Evolutionary conservation across 2,888 invertebrate genomes (phyloP).

Genomic region (Sepioteuthis lessoniana): DNA sequence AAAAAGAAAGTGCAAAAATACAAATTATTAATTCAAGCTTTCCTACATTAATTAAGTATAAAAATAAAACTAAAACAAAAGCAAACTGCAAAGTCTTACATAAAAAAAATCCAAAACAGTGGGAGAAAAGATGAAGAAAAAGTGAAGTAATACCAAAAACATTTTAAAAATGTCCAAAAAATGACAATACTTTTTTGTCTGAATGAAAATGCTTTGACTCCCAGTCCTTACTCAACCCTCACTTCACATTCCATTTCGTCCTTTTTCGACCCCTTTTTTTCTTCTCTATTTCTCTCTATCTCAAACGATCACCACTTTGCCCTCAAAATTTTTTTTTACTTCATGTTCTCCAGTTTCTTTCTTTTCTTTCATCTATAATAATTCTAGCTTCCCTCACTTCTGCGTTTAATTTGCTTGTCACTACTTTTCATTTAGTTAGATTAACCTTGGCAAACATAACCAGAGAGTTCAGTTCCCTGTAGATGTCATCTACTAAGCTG

Average conservation of each 20-base stretch:
- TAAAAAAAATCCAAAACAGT: not conserved
- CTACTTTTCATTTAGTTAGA: too few species aligned
- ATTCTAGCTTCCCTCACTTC: too few species aligned
- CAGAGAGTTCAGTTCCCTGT: too few species aligned
- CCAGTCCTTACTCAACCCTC: not conserved
- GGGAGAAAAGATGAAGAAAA: not conserved
- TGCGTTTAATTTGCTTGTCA: too few species aligned
- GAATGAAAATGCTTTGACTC: not conserved
- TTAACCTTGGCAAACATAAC: too few species aligned
- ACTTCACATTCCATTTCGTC: not conserved
- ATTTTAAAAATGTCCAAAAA: not conserved
- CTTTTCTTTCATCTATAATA: too few species aligned
- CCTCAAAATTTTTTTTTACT: too few species aligned
- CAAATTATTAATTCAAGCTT: not conserved
- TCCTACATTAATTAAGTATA: not conserved
- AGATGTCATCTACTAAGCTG: too few species aligned
- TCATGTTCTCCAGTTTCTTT: too few species aligned
- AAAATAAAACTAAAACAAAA: not conserved
- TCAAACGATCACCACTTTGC: not conserved
- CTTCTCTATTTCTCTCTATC: not conserved
- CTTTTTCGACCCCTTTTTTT: not conserved
- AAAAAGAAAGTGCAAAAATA: not conserved
- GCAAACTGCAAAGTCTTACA: not conserved
- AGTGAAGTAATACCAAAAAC: not conserved
- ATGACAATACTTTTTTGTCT: not conserved